phyloP scores from a whole-genome alignment of 2,797 vertebrate species.

The Sebastes itinus region DNA sequence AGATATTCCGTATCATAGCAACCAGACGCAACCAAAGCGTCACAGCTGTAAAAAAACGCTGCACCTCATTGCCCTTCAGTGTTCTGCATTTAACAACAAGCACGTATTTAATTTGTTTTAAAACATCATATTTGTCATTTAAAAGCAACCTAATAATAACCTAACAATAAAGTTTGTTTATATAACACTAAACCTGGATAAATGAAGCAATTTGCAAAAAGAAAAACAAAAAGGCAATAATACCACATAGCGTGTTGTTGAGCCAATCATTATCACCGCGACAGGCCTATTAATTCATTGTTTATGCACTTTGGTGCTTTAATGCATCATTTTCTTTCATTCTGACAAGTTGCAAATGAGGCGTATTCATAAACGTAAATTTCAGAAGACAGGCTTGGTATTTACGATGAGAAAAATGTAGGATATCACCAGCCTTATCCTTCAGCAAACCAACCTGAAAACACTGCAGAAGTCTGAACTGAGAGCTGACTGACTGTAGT shows the following conservation, averaged over 20 bases:
- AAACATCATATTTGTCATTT: neutral
- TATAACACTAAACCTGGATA: neutral
- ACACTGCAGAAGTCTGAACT: neutral
- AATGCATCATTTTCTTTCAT: neutral
- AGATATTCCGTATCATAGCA: no score
- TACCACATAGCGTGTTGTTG: neutral
- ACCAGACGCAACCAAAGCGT: no score
- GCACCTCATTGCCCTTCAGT: no score
- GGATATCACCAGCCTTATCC: neutral
- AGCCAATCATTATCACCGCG: neutral
- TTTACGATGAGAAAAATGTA: neutral
- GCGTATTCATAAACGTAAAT: neutral
- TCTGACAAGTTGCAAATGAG: neutral
- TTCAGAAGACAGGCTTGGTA: neutral
- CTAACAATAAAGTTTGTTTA: neutral
- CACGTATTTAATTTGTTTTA: neutral
- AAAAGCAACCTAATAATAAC: neutral
- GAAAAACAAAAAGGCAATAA: neutral
- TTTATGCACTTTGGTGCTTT: neutral
- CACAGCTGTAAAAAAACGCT: no score
- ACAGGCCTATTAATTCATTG: neutral
- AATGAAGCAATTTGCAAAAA: neutral
- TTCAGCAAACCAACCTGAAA: neutral
- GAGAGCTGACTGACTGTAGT: slow-evolving; percentile 8
- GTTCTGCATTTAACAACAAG: neutral